Conservation (phyloP, 2,888 invertebrate species). For the Antheraea assamensis region DNA sequence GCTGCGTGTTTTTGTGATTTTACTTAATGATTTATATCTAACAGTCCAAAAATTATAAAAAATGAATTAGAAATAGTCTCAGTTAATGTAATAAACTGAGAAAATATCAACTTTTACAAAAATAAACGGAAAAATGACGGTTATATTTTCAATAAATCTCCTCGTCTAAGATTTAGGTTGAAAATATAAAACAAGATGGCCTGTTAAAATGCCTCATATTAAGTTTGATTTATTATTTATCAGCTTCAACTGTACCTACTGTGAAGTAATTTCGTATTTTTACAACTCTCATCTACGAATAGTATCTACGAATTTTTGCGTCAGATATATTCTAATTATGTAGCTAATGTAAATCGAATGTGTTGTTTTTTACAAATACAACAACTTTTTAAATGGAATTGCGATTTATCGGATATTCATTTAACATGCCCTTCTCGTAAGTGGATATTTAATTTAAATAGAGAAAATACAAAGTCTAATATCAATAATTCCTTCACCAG, state of each 20-base stretch:
- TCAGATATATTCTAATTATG: background rate
- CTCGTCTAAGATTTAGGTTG: conserved; percentile 1
- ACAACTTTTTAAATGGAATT: too few species aligned
- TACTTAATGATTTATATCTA: conserved; percentile 21
- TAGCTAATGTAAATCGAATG: background rate
- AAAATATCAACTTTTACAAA: conserved; percentile 18
- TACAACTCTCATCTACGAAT: conserved; percentile 1
- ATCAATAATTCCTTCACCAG: too few species aligned
- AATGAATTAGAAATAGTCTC: conserved; percentile 8
- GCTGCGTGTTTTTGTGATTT: conserved; percentile 12
- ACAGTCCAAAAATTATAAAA: conserved; percentile 16
- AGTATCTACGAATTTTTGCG: background rate
- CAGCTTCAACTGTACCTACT: background rate
- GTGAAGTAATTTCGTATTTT: background rate
- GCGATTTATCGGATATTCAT: too few species aligned
- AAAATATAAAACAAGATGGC: conserved; percentile 16
- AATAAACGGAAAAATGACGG: conserved; percentile 17
- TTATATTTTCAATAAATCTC: conserved; percentile 12
- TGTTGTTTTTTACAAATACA: background rate
- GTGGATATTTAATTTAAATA: too few species aligned
- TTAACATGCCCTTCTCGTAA: too few species aligned
- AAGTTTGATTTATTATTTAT: conserved; percentile 12
- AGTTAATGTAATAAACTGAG: conserved; percentile 4
- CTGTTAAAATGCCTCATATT: conserved; percentile 12
- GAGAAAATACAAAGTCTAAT: too few species aligned